Evolutionary conservation across 2,113 vertebrate genomes (phyloP).

Genomic region (Heptranchias perlo): DNA sequence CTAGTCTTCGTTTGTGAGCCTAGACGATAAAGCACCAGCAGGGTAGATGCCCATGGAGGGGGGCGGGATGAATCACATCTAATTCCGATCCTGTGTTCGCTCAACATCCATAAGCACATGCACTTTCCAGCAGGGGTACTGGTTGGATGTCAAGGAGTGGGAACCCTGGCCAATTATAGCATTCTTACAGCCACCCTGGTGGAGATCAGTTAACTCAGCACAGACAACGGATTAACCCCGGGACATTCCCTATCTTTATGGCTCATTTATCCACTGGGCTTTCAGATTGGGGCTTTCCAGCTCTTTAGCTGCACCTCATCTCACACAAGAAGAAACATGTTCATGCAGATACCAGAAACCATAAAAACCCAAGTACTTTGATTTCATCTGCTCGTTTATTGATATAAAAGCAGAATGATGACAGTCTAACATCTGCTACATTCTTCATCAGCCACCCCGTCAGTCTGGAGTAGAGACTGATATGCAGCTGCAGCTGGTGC

Average conservation of each 20-base stretch:
- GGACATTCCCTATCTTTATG: not conserved
- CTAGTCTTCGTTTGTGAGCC: too few species aligned
- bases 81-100: not conserved
- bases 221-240: not conserved
- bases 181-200: not conserved
- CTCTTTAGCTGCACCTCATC: not conserved
- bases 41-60: too few species aligned
- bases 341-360: not conserved
- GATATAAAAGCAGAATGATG: not conserved
- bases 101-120: not conserved
- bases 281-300: not conserved
- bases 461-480: not conserved
- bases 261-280: not conserved
- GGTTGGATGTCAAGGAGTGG: too few species aligned
- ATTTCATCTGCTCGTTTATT: not conserved
- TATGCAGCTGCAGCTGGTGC: not conserved
- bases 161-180: too few species aligned
- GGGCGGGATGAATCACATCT: not conserved
- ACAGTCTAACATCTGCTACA: not conserved
- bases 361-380: not conserved
- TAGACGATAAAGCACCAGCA: too few species aligned
- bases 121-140: too few species aligned
- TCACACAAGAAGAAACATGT: not conserved
- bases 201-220: not conserved
- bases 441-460: not conserved